phyloP scores from a whole-genome alignment of 2,113 vertebrate genomes.

The Machaerirhynchus nigripectus region DNA sequence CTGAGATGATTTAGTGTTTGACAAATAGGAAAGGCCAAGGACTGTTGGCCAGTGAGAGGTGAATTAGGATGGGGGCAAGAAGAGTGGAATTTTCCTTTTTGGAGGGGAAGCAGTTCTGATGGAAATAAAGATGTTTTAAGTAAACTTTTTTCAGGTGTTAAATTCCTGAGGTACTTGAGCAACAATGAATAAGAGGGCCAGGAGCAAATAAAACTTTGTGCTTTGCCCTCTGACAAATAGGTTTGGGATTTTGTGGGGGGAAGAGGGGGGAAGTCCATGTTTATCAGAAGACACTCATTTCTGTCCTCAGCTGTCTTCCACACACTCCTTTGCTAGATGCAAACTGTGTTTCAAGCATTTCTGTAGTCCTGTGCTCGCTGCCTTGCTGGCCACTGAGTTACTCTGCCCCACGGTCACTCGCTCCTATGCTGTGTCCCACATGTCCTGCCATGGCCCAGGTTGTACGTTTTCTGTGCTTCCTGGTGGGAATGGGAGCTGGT shows the following conservation, averaged over 20 bases:
- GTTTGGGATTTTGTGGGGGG: not conserved
- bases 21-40: not conserved
- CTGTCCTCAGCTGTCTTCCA: not conserved
- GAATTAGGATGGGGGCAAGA: not conserved
- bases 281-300: not conserved
- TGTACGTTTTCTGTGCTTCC: not conserved
- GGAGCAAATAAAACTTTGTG: not conserved
- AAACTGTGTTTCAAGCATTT: not conserved
- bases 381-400: not conserved
- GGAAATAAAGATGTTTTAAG: not conserved
- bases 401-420: rapidly evolving
- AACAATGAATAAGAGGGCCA: not conserved
- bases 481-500: not conserved
- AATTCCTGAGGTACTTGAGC: not conserved
- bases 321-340: not conserved
- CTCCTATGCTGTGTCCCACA: not conserved
- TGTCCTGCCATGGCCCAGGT: not conserved
- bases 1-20: not conserved
- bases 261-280: not conserved
- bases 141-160: not conserved
- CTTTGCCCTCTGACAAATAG: not conserved
- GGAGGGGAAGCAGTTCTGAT: not conserved
- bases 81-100: slow-evolving; percentile 17
- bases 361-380: rapidly evolving
- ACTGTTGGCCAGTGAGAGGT: not conserved